Base-by-base conservation (phyloP, 2,888 invertebrate genomes). In the Steromphala cineraria region DNA sequence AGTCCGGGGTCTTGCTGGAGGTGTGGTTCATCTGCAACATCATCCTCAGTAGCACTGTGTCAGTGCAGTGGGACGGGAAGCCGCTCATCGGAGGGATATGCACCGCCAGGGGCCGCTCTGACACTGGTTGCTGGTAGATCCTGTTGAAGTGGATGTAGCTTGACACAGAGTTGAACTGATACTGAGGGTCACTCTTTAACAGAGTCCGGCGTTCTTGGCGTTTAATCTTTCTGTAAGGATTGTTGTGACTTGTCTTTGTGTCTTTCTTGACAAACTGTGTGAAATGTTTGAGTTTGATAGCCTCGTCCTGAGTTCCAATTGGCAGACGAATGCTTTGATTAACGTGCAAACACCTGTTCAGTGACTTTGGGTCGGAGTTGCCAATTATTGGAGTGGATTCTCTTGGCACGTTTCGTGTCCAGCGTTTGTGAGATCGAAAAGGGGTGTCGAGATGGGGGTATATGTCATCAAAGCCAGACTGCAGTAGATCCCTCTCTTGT, bases 1-100 rank as follows among this genome's bases (percentile, higher is more conserved):
- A 24, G 52, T 40, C 8, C 55, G 79, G 8, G 83, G 83, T 76
- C 17, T n/a, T 40, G 21, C 40, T 28, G 19, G 82, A 80, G 2
- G 87, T 86, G 36, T 83, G 80, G 79, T 89, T 90, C 31, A 87
- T 83, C 31, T 88, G 87, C 62, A 87, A 83, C 86, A 90, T 86
- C 88, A 90, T 90, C 82, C 87, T 86, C 24, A 90, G 80, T 71
- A 90, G 78, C 31, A 90, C 88, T 4, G 87, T 89, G 76, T 90
- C 90, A 0, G 89, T 88, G 81, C 89, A 90, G 62, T 88, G 89
- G 46, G 87, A 85, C 7, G 89, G 88, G 17, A 90, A 87, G 21
- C 86, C 80, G 13, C 87, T 62, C 36, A 88, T 80, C 10, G 71
- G 77, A n/a, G 84, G 81, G 8, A 82, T 53, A 13, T 52, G 75